A percentile compares a stretch with the other conserved stretches of the same genome.
These are phyloP conservation scores for Hemistola chrysoprasaria DNA, from an alignment of 2,888 invertebrate genomes.

Conservation along the genomic window DNA sequence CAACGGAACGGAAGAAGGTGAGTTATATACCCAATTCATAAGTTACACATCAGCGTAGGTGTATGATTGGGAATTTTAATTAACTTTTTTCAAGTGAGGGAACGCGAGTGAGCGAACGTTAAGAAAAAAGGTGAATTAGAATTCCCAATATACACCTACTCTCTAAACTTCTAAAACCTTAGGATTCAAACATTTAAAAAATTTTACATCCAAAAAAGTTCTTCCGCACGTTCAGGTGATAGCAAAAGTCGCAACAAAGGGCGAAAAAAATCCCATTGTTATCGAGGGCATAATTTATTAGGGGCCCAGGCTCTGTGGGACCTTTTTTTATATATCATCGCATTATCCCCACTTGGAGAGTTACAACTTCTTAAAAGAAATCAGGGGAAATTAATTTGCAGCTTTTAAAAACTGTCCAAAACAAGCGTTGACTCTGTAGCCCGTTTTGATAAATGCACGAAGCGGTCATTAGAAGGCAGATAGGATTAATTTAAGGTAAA, in stretches of 20 bases:
- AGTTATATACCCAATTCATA: too few species aligned
- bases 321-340: constrained; percentile 83
- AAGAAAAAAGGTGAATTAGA: too few species aligned
- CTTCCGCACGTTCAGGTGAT: constrained; percentile 72
- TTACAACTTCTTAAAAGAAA: constrained; percentile 82
- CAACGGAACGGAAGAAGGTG: too few species aligned
- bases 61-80: too few species aligned
- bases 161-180: too few species aligned
- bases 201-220: constrained; percentile 18
- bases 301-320: constrained; percentile 72
- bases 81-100: too few species aligned
- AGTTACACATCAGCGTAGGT: too few species aligned
- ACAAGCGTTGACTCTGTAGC: constrained; percentile 69
- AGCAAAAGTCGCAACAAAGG: constrained; percentile 82
- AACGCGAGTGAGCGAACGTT: too few species aligned
- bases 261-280: constrained; percentile 82
- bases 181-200: constrained; percentile 17
- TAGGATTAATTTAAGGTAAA: constrained; percentile 3
- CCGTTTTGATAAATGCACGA: constrained; percentile 64
- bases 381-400: constrained; percentile 79
- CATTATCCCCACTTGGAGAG: constrained; percentile 80
- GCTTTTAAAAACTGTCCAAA: constrained; percentile 75
- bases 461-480: constrained; percentile 24
- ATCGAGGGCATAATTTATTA: constrained; percentile 83
- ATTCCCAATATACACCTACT: too few species aligned